A percentile compares a stretch with the other conserved stretches of the same genome.
These are phyloP conservation scores for Emmelina monodactyla DNA, from an alignment of 2,888 invertebrate genomes.

Conservation along the genomic window DNA sequence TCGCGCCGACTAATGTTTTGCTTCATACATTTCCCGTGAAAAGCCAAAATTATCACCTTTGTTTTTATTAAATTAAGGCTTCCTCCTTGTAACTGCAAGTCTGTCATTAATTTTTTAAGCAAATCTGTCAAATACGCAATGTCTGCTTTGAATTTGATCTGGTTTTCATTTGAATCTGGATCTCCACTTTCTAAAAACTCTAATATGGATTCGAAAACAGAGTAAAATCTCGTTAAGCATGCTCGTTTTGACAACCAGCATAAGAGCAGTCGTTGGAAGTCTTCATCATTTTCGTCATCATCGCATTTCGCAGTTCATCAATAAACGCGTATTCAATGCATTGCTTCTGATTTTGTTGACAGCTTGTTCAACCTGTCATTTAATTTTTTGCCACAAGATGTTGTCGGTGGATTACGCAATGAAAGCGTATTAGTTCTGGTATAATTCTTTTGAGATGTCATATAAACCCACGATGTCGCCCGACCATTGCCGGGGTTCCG, in stretches of 20 bases:
- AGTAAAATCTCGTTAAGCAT: constrained; percentile 10
- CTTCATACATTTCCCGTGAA: constrained; percentile 22
- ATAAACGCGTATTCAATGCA: constrained; percentile 13
- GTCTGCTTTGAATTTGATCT: constrained; percentile 31
- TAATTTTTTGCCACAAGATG: constrained; percentile 9
- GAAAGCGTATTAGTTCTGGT: constrained; percentile 6
- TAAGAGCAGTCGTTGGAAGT: constrained; percentile 14
- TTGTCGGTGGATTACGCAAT: no score
- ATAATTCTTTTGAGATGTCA: constrained; percentile 22
- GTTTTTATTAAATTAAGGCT: constrained; percentile 21
- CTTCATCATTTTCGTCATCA: constrained; percentile 14
- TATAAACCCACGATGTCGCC: constrained; percentile 25
- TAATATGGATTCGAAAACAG: constrained; percentile 11
- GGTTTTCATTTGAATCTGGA: constrained; percentile 17
- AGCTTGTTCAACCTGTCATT: constrained; percentile 9
- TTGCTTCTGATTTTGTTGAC: constrained; percentile 14
- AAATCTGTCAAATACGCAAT: constrained; percentile 12
- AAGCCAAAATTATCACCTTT: constrained; percentile 19
- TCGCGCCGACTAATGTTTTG: constrained; percentile 20
- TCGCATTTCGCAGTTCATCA: constrained; percentile 12
- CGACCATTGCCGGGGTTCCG: constrained; percentile 24
- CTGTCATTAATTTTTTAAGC: constrained; percentile 10
- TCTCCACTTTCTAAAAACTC: constrained; percentile 6
- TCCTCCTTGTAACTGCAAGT: constrained; percentile 20
- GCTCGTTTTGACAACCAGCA: constrained; percentile 16